Percentiles rank a stretch among this genome's conserved stretches.
phyloP scores from a whole-genome alignment of 2,797 vertebrate species.

The Acanthiza pusilla region DNA sequence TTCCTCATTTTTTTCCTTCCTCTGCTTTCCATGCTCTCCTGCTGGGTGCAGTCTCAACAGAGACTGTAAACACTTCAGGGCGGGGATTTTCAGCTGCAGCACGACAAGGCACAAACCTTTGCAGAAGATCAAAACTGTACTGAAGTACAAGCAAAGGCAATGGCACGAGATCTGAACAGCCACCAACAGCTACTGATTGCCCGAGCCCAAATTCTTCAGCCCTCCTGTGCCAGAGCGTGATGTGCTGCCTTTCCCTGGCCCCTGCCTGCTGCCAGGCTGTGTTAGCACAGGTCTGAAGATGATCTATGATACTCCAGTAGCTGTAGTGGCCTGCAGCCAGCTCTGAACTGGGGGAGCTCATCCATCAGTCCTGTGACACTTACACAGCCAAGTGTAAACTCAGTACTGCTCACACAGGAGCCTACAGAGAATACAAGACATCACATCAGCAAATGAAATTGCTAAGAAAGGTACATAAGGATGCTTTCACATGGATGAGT shows the following conservation, averaged over 20 bases:
- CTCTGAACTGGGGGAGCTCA: background rate
- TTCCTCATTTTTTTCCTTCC: background rate
- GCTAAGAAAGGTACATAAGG: background rate
- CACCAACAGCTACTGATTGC: background rate
- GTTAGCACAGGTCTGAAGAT: background rate
- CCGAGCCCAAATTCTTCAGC: background rate
- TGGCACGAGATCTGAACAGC: accelerated
- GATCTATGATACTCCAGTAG: background rate
- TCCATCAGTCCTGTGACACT: background rate
- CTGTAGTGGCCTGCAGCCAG: background rate
- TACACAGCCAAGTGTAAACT: background rate
- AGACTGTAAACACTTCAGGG: background rate
- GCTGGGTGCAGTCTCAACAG: background rate
- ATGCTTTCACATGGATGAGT: background rate
- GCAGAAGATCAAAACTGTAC: background rate
- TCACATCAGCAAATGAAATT: background rate
- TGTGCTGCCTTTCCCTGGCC: accelerated
- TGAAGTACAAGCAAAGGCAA: background rate
- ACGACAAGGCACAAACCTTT: accelerated
- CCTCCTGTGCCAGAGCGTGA: accelerated
- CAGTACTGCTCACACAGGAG: background rate
- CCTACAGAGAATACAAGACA: background rate
- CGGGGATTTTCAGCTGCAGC: background rate
- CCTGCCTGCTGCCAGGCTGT: background rate
- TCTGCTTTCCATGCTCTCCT: background rate